Conservation (phyloP, 53 echinoderm and acorn worm genomes). For the Echinometra lucunter region DNA sequence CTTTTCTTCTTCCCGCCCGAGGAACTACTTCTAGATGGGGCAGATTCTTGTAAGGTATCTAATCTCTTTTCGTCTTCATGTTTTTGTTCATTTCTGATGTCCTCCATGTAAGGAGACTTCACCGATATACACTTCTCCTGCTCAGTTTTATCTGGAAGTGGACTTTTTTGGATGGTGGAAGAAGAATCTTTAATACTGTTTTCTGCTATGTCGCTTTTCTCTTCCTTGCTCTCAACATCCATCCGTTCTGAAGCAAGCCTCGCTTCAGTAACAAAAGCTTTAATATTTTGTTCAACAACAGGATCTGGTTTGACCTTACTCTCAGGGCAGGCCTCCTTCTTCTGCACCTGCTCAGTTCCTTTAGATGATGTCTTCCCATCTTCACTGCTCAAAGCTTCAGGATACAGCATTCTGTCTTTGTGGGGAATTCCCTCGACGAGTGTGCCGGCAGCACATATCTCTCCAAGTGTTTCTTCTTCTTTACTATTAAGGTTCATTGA, state of each 20-base stretch:
- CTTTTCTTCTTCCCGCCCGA: conserved; percentile 20
- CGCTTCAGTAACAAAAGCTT: conserved; percentile 12
- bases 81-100: background rate
- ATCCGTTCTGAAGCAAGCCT: background rate
- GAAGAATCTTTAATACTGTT: background rate
- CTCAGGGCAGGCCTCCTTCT: background rate
- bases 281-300: conserved; percentile 3
- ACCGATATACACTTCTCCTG: background rate
- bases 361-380: background rate
- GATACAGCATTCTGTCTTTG: background rate
- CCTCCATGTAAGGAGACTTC: background rate
- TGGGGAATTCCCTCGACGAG: background rate
- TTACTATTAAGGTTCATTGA: background rate
- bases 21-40: background rate
- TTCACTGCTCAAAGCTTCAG: background rate
- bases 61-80: background rate
- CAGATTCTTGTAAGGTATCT: conserved; percentile 1
- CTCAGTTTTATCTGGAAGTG: background rate
- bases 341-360: background rate
- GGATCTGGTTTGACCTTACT: background rate
- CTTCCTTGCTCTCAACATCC: background rate
- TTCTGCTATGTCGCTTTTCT: background rate
- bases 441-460: background rate
- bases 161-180: background rate
- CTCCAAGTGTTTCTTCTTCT: background rate